Conservation (phyloP, 2,797 vertebrate species). For the Harpagifer antarcticus region DNA sequence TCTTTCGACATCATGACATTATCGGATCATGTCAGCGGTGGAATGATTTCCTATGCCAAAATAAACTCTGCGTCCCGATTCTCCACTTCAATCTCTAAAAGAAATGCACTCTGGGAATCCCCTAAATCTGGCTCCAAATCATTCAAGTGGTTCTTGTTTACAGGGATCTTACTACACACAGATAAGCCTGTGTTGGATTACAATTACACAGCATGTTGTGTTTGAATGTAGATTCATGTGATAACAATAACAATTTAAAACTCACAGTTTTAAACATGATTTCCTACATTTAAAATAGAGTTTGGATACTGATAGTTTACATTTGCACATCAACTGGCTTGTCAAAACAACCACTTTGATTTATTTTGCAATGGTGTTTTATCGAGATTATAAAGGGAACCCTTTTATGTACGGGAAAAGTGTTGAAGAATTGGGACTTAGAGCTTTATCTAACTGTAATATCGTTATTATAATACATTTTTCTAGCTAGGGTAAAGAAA, state of each 20-base stretch:
- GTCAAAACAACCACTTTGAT: slow-evolving; percentile 4
- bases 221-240: slow-evolving; percentile 17
- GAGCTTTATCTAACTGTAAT: slow-evolving; percentile 7
- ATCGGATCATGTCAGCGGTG: slow-evolving; percentile 64
- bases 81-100: slow-evolving; percentile 31
- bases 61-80: slow-evolving; percentile 57
- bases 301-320: neutral
- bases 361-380: neutral
- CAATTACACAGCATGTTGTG: neutral
- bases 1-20: slow-evolving; percentile 53
- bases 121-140: slow-evolving; percentile 37
- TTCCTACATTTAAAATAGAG: neutral
- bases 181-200: slow-evolving; percentile 16
- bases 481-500: slow-evolving; percentile 47
- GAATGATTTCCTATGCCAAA: slow-evolving; percentile 60
- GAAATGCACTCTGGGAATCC: slow-evolving; percentile 46
- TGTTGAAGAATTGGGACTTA: slow-evolving; percentile 45
- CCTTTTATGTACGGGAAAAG: slow-evolving; percentile 18
- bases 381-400: neutral
- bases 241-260: neutral
- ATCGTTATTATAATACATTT: neutral
- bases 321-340: neutral
- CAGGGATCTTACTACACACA: slow-evolving; percentile 18
- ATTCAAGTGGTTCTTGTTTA: slow-evolving; percentile 37
- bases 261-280: neutral